Percentiles rank a stretch among this genome's conserved stretches.
Evolutionary conservation across 23 tunicate genomes (phyloP).

Genomic region (Diplosoma virens): DNA sequence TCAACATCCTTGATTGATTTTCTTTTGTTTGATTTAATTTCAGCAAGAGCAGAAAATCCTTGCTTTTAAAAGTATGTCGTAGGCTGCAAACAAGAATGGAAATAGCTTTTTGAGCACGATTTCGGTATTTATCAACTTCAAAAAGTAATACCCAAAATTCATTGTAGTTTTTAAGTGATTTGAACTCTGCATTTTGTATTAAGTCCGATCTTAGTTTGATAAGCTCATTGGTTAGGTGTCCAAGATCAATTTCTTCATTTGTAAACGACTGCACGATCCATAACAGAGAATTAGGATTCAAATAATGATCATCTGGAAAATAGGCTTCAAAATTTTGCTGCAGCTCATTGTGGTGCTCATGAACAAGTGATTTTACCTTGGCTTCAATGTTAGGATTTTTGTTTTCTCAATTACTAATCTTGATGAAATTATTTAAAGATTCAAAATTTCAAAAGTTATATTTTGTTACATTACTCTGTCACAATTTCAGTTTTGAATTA

Average conservation of each 20-base stretch:
- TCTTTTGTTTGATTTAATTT: slow-evolving; percentile 32
- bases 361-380: not conserved
- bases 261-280: slow-evolving; percentile 32
- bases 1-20: slow-evolving; percentile 18
- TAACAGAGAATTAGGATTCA: slow-evolving; percentile 9
- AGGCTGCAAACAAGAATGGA: slow-evolving; percentile 21
- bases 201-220: slow-evolving; percentile 23
- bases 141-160: slow-evolving; percentile 36
- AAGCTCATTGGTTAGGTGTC: slow-evolving; percentile 17
- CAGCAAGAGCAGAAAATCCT: slow-evolving; percentile 26
- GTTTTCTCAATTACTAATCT: slow-evolving; percentile 20
- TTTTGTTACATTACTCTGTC: slow-evolving; percentile 29
- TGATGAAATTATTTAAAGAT: not conserved
- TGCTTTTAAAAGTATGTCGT: slow-evolving; percentile 17
- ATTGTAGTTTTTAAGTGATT: slow-evolving; percentile 23
- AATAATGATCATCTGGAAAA: slow-evolving; percentile 17
- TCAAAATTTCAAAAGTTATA: slow-evolving; percentile 24
- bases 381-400: slow-evolving; percentile 19
- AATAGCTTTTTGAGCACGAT: slow-evolving; percentile 31
- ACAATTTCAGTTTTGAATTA: slow-evolving; percentile 24
- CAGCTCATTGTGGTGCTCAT: slow-evolving; percentile 8
- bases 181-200: slow-evolving; percentile 11
- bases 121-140: slow-evolving; percentile 6
- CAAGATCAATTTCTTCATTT: slow-evolving; percentile 20
- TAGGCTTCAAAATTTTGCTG: slow-evolving; percentile 14